These are phyloP conservation scores for Daphoenositta chrysoptera DNA, from an alignment of 2,113 vertebrate species.

Conservation along the genomic window DNA sequence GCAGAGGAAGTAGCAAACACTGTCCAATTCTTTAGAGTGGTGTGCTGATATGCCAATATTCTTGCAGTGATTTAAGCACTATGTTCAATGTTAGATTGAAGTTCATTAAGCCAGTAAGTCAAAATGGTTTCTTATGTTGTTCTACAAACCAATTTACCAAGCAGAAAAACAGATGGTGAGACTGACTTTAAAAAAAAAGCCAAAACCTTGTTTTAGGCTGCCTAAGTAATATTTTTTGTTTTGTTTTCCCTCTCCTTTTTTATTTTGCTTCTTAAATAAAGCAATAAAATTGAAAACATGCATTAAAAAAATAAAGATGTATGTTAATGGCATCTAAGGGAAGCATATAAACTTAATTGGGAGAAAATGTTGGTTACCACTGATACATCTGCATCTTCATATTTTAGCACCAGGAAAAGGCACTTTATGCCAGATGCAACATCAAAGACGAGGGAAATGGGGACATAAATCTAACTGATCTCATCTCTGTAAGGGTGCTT, in stretches of 20 bases:
- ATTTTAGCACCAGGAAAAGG: constrained; percentile 56
- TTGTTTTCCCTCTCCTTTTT: constrained; percentile 24
- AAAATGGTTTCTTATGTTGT: constrained; percentile 35
- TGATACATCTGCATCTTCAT: constrained; percentile 60
- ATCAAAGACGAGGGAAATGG: constrained; percentile 63
- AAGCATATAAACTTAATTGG: constrained; percentile 54
- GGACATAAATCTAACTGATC: constrained; percentile 63
- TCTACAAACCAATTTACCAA: constrained; percentile 15
- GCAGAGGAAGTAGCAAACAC: background rate
- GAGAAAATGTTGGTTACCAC: constrained; percentile 46
- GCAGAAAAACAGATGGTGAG: constrained; percentile 53
- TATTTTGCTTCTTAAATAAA: constrained; percentile 61
- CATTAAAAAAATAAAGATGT: constrained; percentile 58
- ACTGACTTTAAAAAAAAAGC: background rate
- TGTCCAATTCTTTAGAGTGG: background rate
- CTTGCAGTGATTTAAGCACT: constrained; percentile 42
- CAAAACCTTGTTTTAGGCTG: constrained; percentile 24
- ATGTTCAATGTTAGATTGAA: constrained; percentile 31
- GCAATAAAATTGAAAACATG: constrained; percentile 29
- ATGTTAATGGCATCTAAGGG: constrained; percentile 40
- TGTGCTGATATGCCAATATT: background rate
- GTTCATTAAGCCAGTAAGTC: constrained; percentile 45
- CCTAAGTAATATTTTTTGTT: background rate
- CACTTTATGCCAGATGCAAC: constrained; percentile 51
- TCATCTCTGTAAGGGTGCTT: constrained; percentile 50